A percentile compares a stretch with the other conserved stretches of the same genome.
These are phyloP conservation scores for Drosophila sordidula DNA, from an alignment of 2,888 invertebrate genomes.

Conservation along the genomic window DNA sequence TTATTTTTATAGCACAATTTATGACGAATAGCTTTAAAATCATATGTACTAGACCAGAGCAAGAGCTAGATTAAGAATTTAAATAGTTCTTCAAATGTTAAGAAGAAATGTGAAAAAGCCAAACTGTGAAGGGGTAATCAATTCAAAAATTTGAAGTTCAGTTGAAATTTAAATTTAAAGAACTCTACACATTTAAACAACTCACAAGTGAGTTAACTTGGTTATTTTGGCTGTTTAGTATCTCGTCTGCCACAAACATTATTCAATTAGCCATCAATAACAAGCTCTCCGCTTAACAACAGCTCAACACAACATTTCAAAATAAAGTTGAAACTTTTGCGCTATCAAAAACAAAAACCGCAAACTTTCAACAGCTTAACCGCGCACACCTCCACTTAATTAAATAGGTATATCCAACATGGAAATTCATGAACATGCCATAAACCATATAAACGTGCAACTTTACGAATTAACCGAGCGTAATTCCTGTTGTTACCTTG, in stretches of 20 bases:
- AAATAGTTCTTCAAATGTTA: no score
- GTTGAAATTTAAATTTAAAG: no score
- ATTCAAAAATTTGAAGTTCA: no score
- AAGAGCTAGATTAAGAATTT: neutral
- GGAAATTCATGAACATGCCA: slow-evolving; percentile 1
- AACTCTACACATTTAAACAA: no score
- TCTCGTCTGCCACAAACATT: neutral
- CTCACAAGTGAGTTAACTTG: neutral
- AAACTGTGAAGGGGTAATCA: no score
- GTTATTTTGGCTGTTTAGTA: neutral
- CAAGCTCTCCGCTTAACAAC: neutral
- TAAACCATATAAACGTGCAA: neutral
- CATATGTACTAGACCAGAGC: neutral
- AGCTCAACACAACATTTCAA: slow-evolving; percentile 2
- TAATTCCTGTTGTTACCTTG: slow-evolving; percentile 8
- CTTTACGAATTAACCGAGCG: slow-evolving; percentile 15
- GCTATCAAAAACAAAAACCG: slow-evolving; percentile 31
- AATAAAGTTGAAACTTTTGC: neutral
- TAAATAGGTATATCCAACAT: slow-evolving; percentile 4
- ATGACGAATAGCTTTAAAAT: neutral
- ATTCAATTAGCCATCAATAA: slow-evolving; percentile 7
- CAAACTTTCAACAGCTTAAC: slow-evolving; percentile 18
- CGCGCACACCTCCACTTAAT: slow-evolving; percentile 5
- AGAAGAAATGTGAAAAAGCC: no score
- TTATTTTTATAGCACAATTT: neutral